phyloP scores from a whole-genome alignment of 2,113 vertebrate species.

The Equus quagga region DNA sequence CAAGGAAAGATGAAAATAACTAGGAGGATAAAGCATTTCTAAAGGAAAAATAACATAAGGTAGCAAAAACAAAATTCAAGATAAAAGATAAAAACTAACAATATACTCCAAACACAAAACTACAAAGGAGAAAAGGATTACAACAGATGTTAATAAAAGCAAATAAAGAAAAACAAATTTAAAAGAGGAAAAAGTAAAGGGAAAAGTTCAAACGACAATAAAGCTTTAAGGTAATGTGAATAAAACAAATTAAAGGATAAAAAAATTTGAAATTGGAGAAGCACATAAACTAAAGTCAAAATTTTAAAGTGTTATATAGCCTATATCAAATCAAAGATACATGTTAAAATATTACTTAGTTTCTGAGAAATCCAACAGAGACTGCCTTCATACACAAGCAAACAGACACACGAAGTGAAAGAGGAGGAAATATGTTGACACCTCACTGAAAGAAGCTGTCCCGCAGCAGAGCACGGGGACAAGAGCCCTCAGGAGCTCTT shows the following conservation, averaged over 20 bases:
- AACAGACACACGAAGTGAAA: background rate
- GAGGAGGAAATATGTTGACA: background rate
- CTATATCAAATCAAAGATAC: background rate
- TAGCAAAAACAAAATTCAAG: conserved; percentile 1
- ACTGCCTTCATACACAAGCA: background rate
- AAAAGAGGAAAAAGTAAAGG: background rate
- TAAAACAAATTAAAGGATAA: background rate
- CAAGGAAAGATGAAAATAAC: background rate
- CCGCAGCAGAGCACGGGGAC: background rate
- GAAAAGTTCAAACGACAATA: background rate
- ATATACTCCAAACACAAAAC: background rate
- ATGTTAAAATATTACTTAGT: background rate
- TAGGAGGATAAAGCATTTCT: background rate
- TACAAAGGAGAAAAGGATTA: background rate
- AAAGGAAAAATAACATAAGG: background rate
- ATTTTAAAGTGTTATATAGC: background rate
- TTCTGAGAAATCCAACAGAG: background rate
- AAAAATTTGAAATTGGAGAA: background rate
- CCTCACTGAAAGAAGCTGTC: background rate
- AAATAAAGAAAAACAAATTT: background rate
- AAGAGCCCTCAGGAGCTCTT: background rate
- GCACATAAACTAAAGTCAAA: background rate
- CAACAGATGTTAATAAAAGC: background rate
- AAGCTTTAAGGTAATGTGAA: background rate
- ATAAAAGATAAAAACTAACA: background rate